A percentile compares a stretch with the other conserved stretches of the same genome.
Evolutionary conservation across 1,140 invertebrate genomes (phyloP).

Genomic region (Bombus sylvicola): DNA sequence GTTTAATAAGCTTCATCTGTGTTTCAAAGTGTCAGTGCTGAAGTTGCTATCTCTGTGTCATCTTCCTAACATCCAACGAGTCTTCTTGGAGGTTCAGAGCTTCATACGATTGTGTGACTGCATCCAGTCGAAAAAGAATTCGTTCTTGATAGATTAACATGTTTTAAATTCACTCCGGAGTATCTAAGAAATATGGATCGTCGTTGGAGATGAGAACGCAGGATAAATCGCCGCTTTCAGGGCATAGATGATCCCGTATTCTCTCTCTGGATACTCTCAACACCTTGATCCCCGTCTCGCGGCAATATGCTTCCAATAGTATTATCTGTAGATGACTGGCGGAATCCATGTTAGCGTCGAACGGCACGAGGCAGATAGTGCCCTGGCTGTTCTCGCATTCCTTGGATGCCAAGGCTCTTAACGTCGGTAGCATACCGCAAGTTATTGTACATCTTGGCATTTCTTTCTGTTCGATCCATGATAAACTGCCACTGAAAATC

Average conservation of each 20-base stretch:
- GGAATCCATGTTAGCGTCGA: constrained; percentile 72
- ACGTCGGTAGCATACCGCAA: constrained; percentile 75
- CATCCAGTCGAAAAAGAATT: constrained; percentile 7
- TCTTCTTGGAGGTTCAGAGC: background rate
- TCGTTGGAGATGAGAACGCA: constrained; percentile 68
- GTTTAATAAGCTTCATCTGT: no score
- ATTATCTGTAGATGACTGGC: constrained; percentile 78
- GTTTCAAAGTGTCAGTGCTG: no score
- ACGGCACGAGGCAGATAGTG: constrained; percentile 73
- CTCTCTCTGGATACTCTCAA: constrained; percentile 68
- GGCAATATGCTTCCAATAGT: constrained; percentile 73
- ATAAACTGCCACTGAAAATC: constrained; percentile 53
- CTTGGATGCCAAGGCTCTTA: constrained; percentile 72
- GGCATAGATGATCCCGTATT: constrained; percentile 68
- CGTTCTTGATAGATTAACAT: background rate
- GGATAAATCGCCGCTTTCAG: constrained; percentile 67
- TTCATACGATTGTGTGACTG: constrained; percentile 8
- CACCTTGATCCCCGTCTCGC: constrained; percentile 76
- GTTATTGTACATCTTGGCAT: constrained; percentile 65
- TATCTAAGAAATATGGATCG: constrained; percentile 65
- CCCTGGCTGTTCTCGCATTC: constrained; percentile 66
- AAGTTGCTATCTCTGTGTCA: background rate
- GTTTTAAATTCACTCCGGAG: constrained; percentile 65
- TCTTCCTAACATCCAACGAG: background rate
- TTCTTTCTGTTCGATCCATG: constrained; percentile 58